phyloP scores from a whole-genome alignment of 2,797 vertebrate genomes.

The Melanogrammus aeglefinus region DNA sequence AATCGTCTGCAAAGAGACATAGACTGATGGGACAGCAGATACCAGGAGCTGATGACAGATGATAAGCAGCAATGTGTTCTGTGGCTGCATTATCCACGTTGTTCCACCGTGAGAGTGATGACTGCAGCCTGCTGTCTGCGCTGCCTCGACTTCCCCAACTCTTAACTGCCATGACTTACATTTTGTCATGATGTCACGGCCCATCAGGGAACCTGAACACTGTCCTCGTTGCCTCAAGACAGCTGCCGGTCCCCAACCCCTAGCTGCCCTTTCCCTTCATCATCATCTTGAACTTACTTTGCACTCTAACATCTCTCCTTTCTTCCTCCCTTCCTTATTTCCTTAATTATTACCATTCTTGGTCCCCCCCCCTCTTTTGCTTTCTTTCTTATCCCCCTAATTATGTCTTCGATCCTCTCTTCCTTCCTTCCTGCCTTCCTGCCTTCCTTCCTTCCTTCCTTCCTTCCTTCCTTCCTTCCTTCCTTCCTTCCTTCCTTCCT shows the following conservation, averaged over 20 bases:
- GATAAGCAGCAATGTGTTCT: constrained; percentile 31
- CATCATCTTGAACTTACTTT: neutral
- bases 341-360: constrained; percentile 6
- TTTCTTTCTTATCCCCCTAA: neutral
- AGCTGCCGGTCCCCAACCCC: neutral
- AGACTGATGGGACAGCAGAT: constrained; percentile 10
- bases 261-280: too few species aligned
- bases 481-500: neutral
- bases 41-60: constrained; percentile 40
- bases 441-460: too few species aligned
- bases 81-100: neutral
- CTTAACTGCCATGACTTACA: constrained; percentile 36
- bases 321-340: too few species aligned
- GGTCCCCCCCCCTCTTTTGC: neutral
- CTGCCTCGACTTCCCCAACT: constrained; percentile 27
- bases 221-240: neutral
- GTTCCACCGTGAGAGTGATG: neutral
- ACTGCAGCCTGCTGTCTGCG: constrained; percentile 16
- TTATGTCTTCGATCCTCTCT: neutral
- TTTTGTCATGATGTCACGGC: constrained; percentile 31
- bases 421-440: neutral
- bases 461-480: neutral
- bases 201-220: constrained; percentile 8
- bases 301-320: neutral
- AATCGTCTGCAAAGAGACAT: constrained; percentile 19